Evolutionary conservation across 2,797 vertebrate genomes (phyloP), one percentile per base, ranked within the genome.

Genomic region (Etheostoma nigrum): DNA sequence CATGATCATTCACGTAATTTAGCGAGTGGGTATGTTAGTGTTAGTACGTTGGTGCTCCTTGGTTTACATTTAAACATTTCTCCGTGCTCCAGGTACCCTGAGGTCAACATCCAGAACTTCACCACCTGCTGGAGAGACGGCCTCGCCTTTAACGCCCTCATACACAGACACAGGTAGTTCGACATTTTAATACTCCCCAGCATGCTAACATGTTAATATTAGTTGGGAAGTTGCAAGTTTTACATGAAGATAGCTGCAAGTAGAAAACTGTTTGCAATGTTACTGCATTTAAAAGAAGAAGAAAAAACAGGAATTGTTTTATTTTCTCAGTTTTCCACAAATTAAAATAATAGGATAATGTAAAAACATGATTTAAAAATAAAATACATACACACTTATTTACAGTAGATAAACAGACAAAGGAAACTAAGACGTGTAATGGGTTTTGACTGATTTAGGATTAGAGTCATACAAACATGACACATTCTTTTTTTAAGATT

Each of bases 91-190:
- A 98, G 97, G 71, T 98, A 98, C 86, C 91, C 97, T 1, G 97
- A 97, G 79, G 96, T 99, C n/a, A 98, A 97, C 92, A 98, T 99
- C 89, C 97, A 98, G 91, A 99, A 99, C 93, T 99, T 99, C 88
- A 99, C 97, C 88, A 97, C 96, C 87, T 98, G 97, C 90, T 99
- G 98, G 98, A 94, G 96, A 83, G 98, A 99, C 0, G 98, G 98
- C 4, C 90, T 99, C 68, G 98, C 98, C 76, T 99, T 99, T 88
- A 99, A 97, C 1, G 97, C 98, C 1, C 97, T 99, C 82, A 99
- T 99, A 82, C 98, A 98, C 93, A 93, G 94, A 88, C 98, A 99
- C 96, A 96, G 97, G 97, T 98, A 77, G 18, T 12, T 19, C 0
- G 5, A 16, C 1, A 13, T 54, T 52, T 12, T 23, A 51, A 30